Evolutionary conservation across 2,113 vertebrate genomes (phyloP).

Genomic region (Misgurnus mizolepis): DNA sequence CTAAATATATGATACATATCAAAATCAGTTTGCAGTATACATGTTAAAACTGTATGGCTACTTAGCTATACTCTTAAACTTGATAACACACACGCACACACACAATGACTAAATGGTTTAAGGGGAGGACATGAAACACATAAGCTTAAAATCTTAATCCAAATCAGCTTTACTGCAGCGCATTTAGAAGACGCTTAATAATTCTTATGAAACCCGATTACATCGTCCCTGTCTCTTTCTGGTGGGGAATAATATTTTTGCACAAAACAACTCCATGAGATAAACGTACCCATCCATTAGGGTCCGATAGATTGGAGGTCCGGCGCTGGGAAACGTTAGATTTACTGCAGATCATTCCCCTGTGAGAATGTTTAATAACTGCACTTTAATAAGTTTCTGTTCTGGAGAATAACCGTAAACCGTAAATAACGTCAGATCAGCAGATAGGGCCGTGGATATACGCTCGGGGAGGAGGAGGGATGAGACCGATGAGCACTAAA

Average conservation of each 20-base stretch:
- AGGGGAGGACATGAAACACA: conserved; percentile 9
- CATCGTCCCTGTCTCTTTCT: conserved; percentile 34
- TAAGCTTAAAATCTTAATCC: neutral
- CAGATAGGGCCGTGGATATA: conserved; percentile 59
- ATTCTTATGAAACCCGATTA: conserved; percentile 39
- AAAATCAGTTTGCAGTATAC: too few relatives aligned
- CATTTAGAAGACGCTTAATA: conserved; percentile 44
- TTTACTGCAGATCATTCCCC: conserved; percentile 41
- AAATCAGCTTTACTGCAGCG: conserved; percentile 46
- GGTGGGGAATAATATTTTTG: conserved; percentile 32
- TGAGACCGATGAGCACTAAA: conserved; percentile 64
- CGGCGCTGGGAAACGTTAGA: conserved; percentile 41
- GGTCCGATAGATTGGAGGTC: conserved; percentile 35
- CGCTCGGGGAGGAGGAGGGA: conserved; percentile 55
- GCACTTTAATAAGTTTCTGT: conserved; percentile 54
- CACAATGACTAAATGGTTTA: conserved; percentile 14
- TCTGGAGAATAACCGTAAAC: conserved; percentile 51
- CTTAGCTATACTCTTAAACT: neutral
- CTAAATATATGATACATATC: too few relatives aligned
- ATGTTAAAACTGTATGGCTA: too few relatives aligned
- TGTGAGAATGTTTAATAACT: conserved; percentile 49
- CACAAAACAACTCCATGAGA: conserved; percentile 42
- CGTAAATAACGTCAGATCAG: conserved; percentile 62
- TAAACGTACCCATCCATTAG: conserved; percentile 51
- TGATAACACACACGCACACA: conserved; percentile 1